These are phyloP conservation scores for Meloidogyne hapla DNA, from an alignment of 1,140 invertebrate genomes.

Conservation along the genomic window DNA sequence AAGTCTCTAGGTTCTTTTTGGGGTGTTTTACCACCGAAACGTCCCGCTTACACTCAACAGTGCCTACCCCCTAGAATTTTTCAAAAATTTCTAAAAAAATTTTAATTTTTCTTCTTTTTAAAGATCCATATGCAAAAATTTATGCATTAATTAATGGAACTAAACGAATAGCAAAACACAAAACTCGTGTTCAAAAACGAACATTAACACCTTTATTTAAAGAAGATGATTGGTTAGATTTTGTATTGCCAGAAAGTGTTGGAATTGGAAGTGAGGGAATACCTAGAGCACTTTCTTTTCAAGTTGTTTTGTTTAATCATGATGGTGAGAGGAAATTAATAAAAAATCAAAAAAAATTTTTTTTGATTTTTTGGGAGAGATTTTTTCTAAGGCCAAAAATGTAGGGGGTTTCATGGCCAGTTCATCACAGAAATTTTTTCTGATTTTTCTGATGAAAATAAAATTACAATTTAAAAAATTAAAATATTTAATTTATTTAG, in stretches of 20 bases:
- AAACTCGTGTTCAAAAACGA: constrained; percentile 96
- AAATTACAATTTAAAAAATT: constrained; percentile 6
- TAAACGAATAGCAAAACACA: constrained; percentile 89
- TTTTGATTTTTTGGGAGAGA: background rate
- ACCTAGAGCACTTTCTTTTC: constrained; percentile 36
- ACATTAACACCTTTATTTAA: constrained; percentile 94
- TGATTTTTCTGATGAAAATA: too few species aligned
- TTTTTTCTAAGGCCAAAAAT: background rate
- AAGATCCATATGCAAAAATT: constrained; percentile 85
- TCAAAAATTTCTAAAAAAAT: too few species aligned
- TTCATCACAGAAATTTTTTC: too few species aligned
- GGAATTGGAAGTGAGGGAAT: constrained; percentile 11
- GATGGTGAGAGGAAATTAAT: constrained; percentile 31
- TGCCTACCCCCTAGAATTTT: too few species aligned
- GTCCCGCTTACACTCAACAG: too few species aligned
- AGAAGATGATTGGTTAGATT: constrained; percentile 79
- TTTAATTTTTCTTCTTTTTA: constrained; percentile 35
- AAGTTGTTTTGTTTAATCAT: constrained; percentile 46
- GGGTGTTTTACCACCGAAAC: too few species aligned
- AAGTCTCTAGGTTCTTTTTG: too few species aligned
- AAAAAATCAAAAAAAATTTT: background rate
- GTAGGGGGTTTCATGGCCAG: too few species aligned
- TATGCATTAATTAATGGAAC: constrained; percentile 94
- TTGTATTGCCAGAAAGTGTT: constrained; percentile 67
- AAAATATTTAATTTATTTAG: background rate